phyloP scores from a whole-genome alignment of 92 coral and sea anemone genomes.

The Actinostola sp. region DNA sequence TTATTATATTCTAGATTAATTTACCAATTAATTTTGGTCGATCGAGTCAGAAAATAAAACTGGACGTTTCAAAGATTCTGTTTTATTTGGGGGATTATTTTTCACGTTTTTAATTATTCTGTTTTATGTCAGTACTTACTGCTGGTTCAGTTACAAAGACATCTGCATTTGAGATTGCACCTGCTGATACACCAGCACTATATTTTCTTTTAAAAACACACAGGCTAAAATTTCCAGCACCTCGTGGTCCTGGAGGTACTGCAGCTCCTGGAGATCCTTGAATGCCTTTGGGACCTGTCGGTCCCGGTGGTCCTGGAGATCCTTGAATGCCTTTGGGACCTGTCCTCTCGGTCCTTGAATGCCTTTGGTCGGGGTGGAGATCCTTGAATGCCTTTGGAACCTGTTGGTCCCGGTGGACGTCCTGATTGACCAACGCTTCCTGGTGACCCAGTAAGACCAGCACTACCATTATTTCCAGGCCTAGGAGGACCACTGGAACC shows the following conservation, averaged over 20 bases:
- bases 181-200: background rate
- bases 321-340: too few species aligned
- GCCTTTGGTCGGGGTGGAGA: too few species aligned
- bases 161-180: background rate
- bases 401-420: too few species aligned
- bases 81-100: too few species aligned
- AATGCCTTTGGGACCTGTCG: conserved; percentile 3
- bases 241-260: conserved; percentile 30
- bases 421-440: conserved; percentile 22
- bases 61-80: too few species aligned
- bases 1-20: too few species aligned
- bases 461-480: conserved; percentile 5
- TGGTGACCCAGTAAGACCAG: conserved; percentile 13
- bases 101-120: too few species aligned
- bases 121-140: too few species aligned
- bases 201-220: conserved; percentile 12
- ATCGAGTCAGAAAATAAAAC: too few species aligned
- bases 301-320: conserved; percentile 19
- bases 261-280: conserved; percentile 13
- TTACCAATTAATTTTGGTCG: background rate
- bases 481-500: conserved; percentile 28
- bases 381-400: too few species aligned
- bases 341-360: too few species aligned
- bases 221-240: conserved; percentile 16
- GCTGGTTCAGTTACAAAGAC: conserved; percentile 9